A percentile compares a stretch with the other conserved stretches of the same genome.
phyloP scores from a whole-genome alignment of 2,888 invertebrate genomes.

The Lymantria monacha region DNA sequence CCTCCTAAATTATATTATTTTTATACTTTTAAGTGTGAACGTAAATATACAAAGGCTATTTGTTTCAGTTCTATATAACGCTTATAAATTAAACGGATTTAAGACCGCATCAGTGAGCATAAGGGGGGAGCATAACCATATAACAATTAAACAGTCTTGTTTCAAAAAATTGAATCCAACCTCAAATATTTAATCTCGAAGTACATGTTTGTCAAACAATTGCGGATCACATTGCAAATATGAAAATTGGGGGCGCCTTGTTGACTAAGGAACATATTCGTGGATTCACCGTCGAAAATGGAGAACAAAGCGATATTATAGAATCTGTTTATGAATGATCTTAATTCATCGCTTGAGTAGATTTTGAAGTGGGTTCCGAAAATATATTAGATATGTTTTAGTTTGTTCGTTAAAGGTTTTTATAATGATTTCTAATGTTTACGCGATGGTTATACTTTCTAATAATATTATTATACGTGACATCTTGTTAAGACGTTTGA shows the following conservation, averaged over 20 bases:
- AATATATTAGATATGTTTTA: background rate
- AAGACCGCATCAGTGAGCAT: background rate
- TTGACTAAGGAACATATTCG: background rate
- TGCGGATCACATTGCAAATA: slow-evolving; percentile 1
- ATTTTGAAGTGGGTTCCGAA: background rate
- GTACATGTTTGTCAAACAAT: slow-evolving; percentile 1
- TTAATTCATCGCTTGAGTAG: background rate
- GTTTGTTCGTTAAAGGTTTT: no score
- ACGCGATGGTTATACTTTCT: no score
- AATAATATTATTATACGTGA: no score
- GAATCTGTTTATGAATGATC: background rate
- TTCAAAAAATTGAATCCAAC: background rate
- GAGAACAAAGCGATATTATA: background rate
- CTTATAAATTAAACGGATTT: no score
- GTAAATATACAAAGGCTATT: no score
- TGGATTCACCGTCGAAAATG: background rate
- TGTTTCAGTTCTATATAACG: no score
- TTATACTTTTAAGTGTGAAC: no score
- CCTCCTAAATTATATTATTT: no score
- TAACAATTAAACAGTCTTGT: background rate
- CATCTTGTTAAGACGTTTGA: no score
- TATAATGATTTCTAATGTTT: no score
- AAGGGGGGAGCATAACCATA: background rate
- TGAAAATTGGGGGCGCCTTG: background rate
- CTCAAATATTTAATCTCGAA: background rate